Base-by-base conservation (phyloP, 2,797 vertebrate genomes). In the Halcyon badia region DNA sequence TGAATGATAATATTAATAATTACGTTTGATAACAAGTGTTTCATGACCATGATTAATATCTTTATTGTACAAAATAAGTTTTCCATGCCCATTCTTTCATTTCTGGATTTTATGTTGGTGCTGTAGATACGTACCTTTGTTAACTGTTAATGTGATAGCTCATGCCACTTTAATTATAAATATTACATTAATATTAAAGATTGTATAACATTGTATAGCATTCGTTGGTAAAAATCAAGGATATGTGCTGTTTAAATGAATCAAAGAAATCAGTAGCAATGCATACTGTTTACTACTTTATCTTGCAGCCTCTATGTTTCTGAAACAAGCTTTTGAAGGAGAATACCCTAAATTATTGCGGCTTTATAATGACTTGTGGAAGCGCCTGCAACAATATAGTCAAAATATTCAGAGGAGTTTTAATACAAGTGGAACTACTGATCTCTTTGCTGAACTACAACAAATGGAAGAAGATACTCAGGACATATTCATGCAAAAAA, bases 341-440 rank as follows among this genome's bases (percentile, higher is more conserved):
- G 99, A 99, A 96, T 99, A 99, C 62, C 99, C 99, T 5, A 99
- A 99, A 96, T 97, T 99, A 80, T 82, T 99, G 94, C 98, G 99
- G n/a, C 98, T 99, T 48, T 99, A 99, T 98, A 99, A 99, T 75
- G 99, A 99, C 75, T 97, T 99, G 93, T 99, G 99, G 99, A 99
- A 99, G 57, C 99, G 99, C 30, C 98, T 99, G 95, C 99, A 99
- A 96, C 99, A 99, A 72, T 99, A 99, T 87, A 99, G 98, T 79
- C 94, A 98, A 94, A 99, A 98, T 97, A 98, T 99, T 96, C 99
- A 99, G 96, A 99, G 98, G 77, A 98, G 97, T 56, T 98, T 99
- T 83, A 97, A 92, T 37, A 95, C 96, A 83, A 94, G 98, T 76
- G 98, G 98, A 42, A 98, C 97, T 46, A 52, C 98, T 51, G 99